Evolutionary conservation across 2,113 vertebrate genomes (phyloP), one percentile per base, ranked within the genome.

Genomic region (Hippocampus abdominalis): DNA sequence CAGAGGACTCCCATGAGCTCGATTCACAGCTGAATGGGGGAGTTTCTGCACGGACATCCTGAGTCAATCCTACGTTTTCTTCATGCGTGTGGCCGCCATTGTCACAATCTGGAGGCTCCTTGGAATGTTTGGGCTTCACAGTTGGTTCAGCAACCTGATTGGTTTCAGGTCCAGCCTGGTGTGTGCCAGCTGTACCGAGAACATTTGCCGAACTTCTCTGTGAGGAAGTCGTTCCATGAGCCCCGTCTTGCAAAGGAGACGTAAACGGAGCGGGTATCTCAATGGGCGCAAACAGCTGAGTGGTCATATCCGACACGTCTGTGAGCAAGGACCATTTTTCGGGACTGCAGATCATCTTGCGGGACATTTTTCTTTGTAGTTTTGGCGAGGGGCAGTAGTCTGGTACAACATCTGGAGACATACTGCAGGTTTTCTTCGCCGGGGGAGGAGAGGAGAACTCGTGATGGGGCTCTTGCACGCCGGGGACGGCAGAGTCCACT

Each of bases 281-380:
- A 71, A 89, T 86, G 20, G 88, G 82, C 1, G 83, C 77, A 68
- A 88, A 88, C 51, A 90, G 60, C 69, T 89, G 87, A 9, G 88
- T 79, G 9, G 89, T 89, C 4, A 89, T 66, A 73, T 89, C 88
- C 32, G 89, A 89, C 71, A 88, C 16, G 27, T 91, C 89, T 1
- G 70, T 85, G 27, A 88, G 81, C 29, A 90, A 63, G 60, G 87
- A 84, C 89, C 86, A 89, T 70, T 89, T 90, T 49, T 90, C 89
- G 12, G 87, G 80, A 46, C 82, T 85, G 8, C 16, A 82, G 39
- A 90, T 84, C 71, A 86, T 32, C 78, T 93, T 93, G 42, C 85
- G 84, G 1, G 92, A 93, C 90, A 92, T 90, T 90, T 93, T 93
- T 51, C 91, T 87, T 46, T 91, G 92, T 64, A 92, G 77, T 81